A percentile compares a stretch with the other conserved stretches of the same genome.
These are phyloP conservation scores for Lamprologus sp. DNA, from an alignment of 2,113 vertebrate species.

Conservation along the genomic window DNA sequence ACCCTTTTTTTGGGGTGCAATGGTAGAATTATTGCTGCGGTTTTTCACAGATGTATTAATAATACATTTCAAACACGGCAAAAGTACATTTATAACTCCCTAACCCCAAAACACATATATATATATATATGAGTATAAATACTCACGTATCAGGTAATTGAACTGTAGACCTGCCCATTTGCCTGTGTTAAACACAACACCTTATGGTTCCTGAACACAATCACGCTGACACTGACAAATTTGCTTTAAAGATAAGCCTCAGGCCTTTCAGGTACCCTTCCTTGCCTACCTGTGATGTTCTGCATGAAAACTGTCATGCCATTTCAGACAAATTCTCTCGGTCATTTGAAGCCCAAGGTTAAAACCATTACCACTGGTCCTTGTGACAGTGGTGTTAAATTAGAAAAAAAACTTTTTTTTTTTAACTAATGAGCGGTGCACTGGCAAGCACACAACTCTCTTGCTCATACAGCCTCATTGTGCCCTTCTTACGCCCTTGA, in stretches of 20 bases:
- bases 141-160: background rate
- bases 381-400: slow-evolving; percentile 25
- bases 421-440: slow-evolving; percentile 26
- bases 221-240: background rate
- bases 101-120: background rate
- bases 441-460: slow-evolving; percentile 17
- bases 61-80: background rate
- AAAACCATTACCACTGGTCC: background rate
- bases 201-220: background rate
- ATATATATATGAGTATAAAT: background rate
- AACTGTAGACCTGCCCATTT: background rate
- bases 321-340: background rate
- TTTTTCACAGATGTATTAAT: background rate
- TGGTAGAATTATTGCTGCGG: background rate
- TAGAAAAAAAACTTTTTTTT: background rate
- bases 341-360: background rate
- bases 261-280: background rate
- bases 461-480: slow-evolving; percentile 19
- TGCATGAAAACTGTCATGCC: background rate
- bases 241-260: background rate
- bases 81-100: background rate
- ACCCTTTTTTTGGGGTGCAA: background rate
- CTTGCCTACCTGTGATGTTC: background rate
- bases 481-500: slow-evolving; percentile 43
- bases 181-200: background rate